Conservation (phyloP, 1,140 invertebrate genomes). For the Lasaia peninsularis region DNA sequence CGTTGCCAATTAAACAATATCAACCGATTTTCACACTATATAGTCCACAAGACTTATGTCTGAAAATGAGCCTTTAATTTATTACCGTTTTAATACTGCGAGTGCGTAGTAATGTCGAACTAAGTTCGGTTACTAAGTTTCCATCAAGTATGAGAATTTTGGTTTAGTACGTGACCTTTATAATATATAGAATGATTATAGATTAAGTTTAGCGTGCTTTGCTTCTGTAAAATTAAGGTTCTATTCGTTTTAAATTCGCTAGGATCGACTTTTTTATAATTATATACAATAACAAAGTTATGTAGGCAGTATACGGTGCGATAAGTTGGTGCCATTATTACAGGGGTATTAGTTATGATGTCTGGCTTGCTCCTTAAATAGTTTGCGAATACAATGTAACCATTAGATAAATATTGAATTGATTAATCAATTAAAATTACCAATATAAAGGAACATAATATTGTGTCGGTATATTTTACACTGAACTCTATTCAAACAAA, state of each 20-base stretch:
- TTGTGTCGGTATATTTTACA: slow-evolving; percentile 11
- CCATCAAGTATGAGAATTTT: slow-evolving; percentile 55
- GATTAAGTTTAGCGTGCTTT: slow-evolving; percentile 75
- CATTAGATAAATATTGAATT: slow-evolving; percentile 7
- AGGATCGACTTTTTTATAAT: slow-evolving; percentile 68
- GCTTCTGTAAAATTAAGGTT: slow-evolving; percentile 74
- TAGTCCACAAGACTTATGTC: slow-evolving; percentile 40
- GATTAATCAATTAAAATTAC: slow-evolving; percentile 1
- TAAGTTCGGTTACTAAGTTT: slow-evolving; percentile 55
- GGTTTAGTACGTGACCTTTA: slow-evolving; percentile 60
- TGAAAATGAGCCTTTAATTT: slow-evolving; percentile 67
- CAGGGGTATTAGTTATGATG: slow-evolving; percentile 69
- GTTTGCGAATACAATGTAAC: slow-evolving; percentile 17
- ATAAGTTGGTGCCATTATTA: slow-evolving; percentile 77
- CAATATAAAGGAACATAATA: slow-evolving; percentile 4
- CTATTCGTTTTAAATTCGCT: slow-evolving; percentile 71
- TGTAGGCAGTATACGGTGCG: slow-evolving; percentile 76
- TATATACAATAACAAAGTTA: slow-evolving; percentile 75
- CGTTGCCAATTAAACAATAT: slow-evolving; percentile 47
- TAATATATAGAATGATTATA: slow-evolving; percentile 62
- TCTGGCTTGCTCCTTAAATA: slow-evolving; percentile 32
- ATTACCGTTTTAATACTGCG: slow-evolving; percentile 55
- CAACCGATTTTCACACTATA: slow-evolving; percentile 24
- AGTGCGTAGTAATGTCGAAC: slow-evolving; percentile 51
- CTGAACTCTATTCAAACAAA: slow-evolving; percentile 4